Conservation (phyloP, 2,888 invertebrate species). For the Tubulanus polymorphus region DNA sequence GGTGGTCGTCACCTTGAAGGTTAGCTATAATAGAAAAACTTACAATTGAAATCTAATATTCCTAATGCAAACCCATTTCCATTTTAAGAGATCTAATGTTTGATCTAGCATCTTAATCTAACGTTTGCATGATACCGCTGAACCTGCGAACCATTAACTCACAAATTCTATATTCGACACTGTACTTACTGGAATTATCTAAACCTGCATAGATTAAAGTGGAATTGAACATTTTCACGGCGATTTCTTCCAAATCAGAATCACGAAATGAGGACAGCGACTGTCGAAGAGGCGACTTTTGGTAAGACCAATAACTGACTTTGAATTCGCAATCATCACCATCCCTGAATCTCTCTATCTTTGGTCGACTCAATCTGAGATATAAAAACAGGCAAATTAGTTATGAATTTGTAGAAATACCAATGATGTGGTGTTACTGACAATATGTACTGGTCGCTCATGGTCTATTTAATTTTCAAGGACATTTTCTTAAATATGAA, state of each 20-base stretch:
- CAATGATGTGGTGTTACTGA: too few relatives aligned
- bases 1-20: constrained; percentile 77
- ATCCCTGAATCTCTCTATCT: constrained; percentile 52
- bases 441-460: too few relatives aligned
- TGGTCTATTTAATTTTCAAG: too few relatives aligned
- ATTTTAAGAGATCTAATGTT: too few relatives aligned
- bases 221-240: constrained; percentile 81
- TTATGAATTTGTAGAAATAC: too few relatives aligned
- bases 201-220: constrained; percentile 71
- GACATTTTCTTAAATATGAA: too few relatives aligned
- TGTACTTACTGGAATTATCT: not conserved
- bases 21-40: not conserved
- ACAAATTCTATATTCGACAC: too few relatives aligned
- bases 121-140: too few relatives aligned
- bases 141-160: not conserved
- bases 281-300: constrained; percentile 73
- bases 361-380: constrained; percentile 60
- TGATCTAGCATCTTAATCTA: too few relatives aligned
- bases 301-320: constrained; percentile 82
- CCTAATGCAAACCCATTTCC: not conserved
- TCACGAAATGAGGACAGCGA: constrained; percentile 80
- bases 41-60: not conserved
- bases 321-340: constrained; percentile 63
- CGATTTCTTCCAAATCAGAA: constrained; percentile 74
- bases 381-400: too few relatives aligned